Evolutionary conservation across 2,797 vertebrate species (phyloP).

Genomic region (Gouania willdenowi): DNA sequence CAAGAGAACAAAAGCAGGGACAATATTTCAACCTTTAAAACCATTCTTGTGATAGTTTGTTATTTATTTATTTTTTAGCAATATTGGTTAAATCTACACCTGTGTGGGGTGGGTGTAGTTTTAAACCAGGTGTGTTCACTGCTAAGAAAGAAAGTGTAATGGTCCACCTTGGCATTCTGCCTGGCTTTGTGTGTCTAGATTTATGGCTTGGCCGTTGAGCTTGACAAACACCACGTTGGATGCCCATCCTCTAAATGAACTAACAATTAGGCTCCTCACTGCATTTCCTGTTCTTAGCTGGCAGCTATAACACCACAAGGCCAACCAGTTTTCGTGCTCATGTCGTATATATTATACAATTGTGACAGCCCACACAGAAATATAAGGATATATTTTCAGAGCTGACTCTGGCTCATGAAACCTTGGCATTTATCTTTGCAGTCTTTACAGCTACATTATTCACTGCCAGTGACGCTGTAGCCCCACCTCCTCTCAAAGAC

Average conservation of each 20-base stretch:
- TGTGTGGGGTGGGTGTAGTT: conserved; percentile 14
- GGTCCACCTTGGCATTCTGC: conserved; percentile 41
- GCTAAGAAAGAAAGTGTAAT: conserved; percentile 48
- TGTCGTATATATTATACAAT: neutral
- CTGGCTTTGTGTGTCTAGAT: conserved; percentile 57
- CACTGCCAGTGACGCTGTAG: neutral
- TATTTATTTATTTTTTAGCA: no score
- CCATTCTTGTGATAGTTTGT: no score
- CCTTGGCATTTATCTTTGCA: no score
- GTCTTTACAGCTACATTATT: no score
- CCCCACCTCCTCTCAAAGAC: conserved; percentile 17
- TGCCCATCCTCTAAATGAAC: conserved; percentile 56
- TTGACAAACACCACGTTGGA: conserved; percentile 60
- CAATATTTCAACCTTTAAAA: no score
- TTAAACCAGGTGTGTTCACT: conserved; percentile 44
- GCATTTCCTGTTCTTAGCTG: conserved; percentile 41
- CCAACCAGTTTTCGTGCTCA: no score
- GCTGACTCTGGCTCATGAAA: no score
- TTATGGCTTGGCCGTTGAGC: conserved; percentile 53
- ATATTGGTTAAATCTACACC: conserved; percentile 11
- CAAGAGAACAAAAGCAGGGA: no score
- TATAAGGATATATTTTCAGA: neutral
- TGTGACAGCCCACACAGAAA: neutral
- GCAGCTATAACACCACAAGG: conserved; percentile 4
- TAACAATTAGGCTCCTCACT: conserved; percentile 50